These are phyloP conservation scores for Germaria angustata DNA, from an alignment of 2,888 invertebrate species.

Conservation along the genomic window DNA sequence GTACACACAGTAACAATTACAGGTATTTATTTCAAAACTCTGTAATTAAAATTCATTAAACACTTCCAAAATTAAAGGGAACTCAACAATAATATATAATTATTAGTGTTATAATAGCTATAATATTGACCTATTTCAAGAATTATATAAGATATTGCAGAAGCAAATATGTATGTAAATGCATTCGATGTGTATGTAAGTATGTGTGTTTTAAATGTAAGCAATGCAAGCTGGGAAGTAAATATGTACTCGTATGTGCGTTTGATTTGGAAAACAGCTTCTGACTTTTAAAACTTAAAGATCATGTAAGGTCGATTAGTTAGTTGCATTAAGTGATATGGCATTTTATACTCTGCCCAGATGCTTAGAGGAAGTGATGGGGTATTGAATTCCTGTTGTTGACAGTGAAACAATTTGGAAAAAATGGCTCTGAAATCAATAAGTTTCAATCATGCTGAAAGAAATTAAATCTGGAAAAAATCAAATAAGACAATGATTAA, in stretches of 20 bases:
- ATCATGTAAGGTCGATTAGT: conserved; percentile 20
- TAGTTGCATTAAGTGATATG: conserved; percentile 20
- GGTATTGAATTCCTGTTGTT: neutral
- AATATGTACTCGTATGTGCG: no score
- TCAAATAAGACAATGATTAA: neutral
- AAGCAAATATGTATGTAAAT: neutral
- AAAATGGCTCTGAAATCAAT: neutral
- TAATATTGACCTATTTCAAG: neutral
- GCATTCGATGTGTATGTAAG: conserved; percentile 12
- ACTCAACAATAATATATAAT: conserved; percentile 25
- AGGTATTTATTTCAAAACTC: conserved; percentile 2
- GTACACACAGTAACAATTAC: conserved; percentile 16
- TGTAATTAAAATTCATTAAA: conserved; percentile 50
- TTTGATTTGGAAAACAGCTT: conserved; percentile 27
- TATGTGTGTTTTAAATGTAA: neutral
- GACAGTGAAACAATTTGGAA: neutral
- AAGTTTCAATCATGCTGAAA: conserved; percentile 9
- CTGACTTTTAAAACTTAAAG: conserved; percentile 1
- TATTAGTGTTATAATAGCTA: conserved; percentile 8
- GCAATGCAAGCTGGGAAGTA: no score
- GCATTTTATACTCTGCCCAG: neutral
- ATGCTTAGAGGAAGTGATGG: neutral
- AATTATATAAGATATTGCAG: neutral
- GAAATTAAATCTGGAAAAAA: no score
- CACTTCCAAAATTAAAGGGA: neutral